Base-by-base conservation (phyloP, 2,797 vertebrate genomes). In the Siniperca scherzeri region DNA sequence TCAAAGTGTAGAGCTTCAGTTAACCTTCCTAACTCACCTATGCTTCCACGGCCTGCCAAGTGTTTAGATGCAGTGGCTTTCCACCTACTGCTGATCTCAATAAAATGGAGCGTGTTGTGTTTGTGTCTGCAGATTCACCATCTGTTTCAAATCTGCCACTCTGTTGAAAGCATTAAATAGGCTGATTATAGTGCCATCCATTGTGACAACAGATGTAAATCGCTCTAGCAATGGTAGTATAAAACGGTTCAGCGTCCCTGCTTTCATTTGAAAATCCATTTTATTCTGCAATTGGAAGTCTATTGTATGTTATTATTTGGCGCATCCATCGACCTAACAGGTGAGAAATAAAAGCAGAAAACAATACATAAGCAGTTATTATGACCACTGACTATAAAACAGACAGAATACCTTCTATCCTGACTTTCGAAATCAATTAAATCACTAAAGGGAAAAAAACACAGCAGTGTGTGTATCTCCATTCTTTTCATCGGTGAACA, bases 191-290 rank as follows among this genome's bases (percentile, higher is more conserved):
- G 92, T 92, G 90, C 91, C 93, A 92, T 92, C 93, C 93, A 93
- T 95, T 92, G 93, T 93, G 91, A 91, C 88, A 92, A 89, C 94
- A 95, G 94, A 94, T 95, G 93, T 91, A 91, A 91, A 87, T 85
- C 38, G 70, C 69, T 88, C 48, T 52, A 79, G 87, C 85, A 64
- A 76, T 42, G 72, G 52, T 9, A 70, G 60, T 70, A 69, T 61
- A 48, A 87, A 90, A 83, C 11, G 27, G 17, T 73, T 67, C 56
- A 56, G 67, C 7, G 14, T 61, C 57, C 53, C 44, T 70, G 77
- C 52, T 66, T 89, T 86, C 70, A 68, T 61, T 82, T 4, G n/a
- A 21, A 69, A 81, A 73, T 65, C 46, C 46, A 64, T 70, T 86
- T 75, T n/a, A 40, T 64, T 61, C 72, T 42, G 55, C 68, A n/a